Conservation (phyloP, 2,113 vertebrate genomes). For the Struthidea cinerea region DNA sequence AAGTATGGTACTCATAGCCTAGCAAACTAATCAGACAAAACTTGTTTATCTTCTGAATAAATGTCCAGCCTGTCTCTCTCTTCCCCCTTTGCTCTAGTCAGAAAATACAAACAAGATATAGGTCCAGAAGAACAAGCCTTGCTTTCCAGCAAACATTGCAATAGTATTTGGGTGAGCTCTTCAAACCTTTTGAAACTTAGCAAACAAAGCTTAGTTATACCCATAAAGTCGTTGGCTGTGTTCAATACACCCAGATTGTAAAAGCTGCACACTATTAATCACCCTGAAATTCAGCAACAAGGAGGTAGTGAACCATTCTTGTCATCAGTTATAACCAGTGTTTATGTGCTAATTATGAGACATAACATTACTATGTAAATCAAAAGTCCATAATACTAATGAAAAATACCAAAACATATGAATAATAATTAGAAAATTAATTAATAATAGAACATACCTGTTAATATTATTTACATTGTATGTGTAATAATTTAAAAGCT, state of each 20-base stretch:
- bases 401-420: not conserved
- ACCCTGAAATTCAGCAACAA: not conserved
- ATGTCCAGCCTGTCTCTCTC: not conserved
- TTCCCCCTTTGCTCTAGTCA: not conserved
- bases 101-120: not conserved
- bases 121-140: not conserved
- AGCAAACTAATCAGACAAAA: not conserved
- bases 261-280: not conserved
- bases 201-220: not conserved
- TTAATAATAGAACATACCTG: not conserved
- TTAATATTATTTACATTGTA: conserved; percentile 12
- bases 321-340: not conserved
- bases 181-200: not conserved
- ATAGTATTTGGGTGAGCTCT: not conserved
- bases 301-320: conserved; percentile 1
- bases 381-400: conserved; percentile 46
- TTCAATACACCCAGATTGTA: not conserved
- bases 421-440: conserved; percentile 53
- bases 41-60: not conserved
- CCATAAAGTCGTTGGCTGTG: not conserved
- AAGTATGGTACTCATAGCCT: not conserved
- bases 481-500: conserved; percentile 34
- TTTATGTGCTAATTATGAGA: conserved; percentile 10
- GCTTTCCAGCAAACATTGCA: not conserved
- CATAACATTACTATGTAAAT: conserved; percentile 45